Evolutionary conservation across 2,888 invertebrate species (phyloP), one percentile per base, ranked within the genome.

Genomic region (Catotricha subobsoleta): DNA sequence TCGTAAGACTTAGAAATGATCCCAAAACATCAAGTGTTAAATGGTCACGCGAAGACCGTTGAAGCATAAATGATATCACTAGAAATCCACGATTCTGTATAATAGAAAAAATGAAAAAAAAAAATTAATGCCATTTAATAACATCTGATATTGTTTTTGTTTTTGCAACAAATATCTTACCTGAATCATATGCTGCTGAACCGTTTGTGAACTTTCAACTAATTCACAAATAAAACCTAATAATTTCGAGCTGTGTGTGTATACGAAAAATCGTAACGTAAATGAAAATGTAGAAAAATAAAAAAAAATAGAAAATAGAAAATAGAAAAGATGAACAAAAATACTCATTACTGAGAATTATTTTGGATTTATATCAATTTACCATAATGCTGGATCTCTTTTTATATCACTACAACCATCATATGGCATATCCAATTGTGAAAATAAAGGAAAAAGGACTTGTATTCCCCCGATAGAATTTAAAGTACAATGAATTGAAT

Each of bases 401-500:
- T 86, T 87, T 47, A 80, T 74, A 57, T 87, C 87, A 45, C 75
- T 72, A 30, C 77, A 68, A 46, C 80, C 80, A 62, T 90, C 87
- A 62, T 87, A 86, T 51, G 87, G 83, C 69, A 91, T 72, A 66
- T 98, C 97, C 57, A 98, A 71, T 66, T 98, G 97, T 21, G 92
- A 87, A 67, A 98, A 97, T 54, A 98, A 70, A 47, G 98, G 97
- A 67, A 97, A 94, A 49, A 98, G 70, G 56, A 97, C 92, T 69
- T 90, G 92, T 57, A 98, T 92, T 47, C 98, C 98, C 47, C 98
- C 98, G 57, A 99, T 87, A 42, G 97, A 97, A 67, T 98, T 97
- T 54, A 98, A 72, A 27, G 97, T 95, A 66, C 91, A 91, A 71
- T 97, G 94, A 67, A 98, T 95, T 58, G 95, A 95, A 69, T 95